These are phyloP conservation scores for Oncorhynchus kisutch DNA, from an alignment of 2,113 vertebrate genomes.

Conservation along the genomic window DNA sequence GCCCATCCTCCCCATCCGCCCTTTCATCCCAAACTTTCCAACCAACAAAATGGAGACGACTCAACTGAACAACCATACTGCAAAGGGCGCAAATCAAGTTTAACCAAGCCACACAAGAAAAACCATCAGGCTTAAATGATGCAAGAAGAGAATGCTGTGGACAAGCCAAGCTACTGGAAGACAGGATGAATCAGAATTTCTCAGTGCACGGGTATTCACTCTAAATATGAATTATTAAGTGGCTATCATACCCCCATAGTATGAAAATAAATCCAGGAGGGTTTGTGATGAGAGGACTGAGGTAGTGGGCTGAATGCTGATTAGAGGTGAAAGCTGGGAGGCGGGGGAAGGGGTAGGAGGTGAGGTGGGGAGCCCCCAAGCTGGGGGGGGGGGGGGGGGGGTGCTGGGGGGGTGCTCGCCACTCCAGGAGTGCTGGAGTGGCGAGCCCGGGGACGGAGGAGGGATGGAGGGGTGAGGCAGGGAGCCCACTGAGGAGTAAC, in stretches of 20 bases:
- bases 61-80: conserved; percentile 50
- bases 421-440: background rate
- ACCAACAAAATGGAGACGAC: conserved; percentile 56
- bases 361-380: no score
- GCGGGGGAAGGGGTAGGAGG: no score
- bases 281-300: conserved; percentile 37
- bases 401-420: no score
- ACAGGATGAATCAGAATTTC: conserved; percentile 82
- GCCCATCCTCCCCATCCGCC: background rate
- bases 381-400: conserved; percentile 36
- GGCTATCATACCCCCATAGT: conserved; percentile 78
- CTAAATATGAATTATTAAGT: conserved; percentile 82
- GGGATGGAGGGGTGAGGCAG: conserved; percentile 16
- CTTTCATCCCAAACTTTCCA: conserved; percentile 65
- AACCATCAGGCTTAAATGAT: conserved; percentile 74
- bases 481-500: conserved; percentile 57
- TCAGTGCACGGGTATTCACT: conserved; percentile 79
- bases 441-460: background rate
- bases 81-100: conserved; percentile 53
- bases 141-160: conserved; percentile 64
- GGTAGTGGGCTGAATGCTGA: conserved; percentile 61
- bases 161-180: conserved; percentile 60
- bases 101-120: conserved; percentile 53
- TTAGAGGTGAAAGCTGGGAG: conserved; percentile 40
- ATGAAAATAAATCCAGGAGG: conserved; percentile 77